Conservation (phyloP, 2,888 invertebrate species). For the Glaucopsyche alexis region DNA sequence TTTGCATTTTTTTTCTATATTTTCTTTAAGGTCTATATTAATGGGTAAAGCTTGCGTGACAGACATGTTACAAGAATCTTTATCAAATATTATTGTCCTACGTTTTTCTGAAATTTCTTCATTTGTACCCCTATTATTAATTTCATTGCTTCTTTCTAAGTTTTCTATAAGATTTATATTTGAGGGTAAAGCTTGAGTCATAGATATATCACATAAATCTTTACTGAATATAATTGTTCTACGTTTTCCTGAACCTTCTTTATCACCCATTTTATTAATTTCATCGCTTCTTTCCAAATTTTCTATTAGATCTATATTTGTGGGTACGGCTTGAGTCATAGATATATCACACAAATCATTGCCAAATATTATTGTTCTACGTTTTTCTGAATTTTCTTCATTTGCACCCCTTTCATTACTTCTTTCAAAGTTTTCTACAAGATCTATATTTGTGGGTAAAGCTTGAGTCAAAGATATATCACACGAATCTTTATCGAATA, state of each 20-base stretch:
- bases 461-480: slow-evolving; percentile 43
- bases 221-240: slow-evolving; percentile 43
- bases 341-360: slow-evolving; percentile 27
- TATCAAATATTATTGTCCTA: slow-evolving; percentile 40
- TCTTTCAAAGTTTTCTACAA: slow-evolving; percentile 20
- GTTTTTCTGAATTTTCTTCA: not conserved
- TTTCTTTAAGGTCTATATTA: slow-evolving; percentile 38
- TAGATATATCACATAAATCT: slow-evolving; percentile 36
- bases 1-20: slow-evolving; percentile 26
- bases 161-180: slow-evolving; percentile 34
- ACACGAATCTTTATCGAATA: slow-evolving; percentile 42
- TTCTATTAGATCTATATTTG: slow-evolving; percentile 23
- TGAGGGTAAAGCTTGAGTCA: slow-evolving; percentile 44
- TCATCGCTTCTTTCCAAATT: not conserved
- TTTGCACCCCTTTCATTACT: not conserved
- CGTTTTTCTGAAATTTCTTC: slow-evolving; percentile 24
- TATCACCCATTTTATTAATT: not conserved
- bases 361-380: slow-evolving; percentile 24
- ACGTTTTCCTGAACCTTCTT: slow-evolving; percentile 33
- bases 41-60: not conserved
- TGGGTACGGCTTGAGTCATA: slow-evolving; percentile 27
- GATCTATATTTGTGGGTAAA: slow-evolving; percentile 39
- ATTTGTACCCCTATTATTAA: not conserved
- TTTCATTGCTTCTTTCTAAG: not conserved
- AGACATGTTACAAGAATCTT: slow-evolving; percentile 39